A percentile compares a stretch with the other conserved stretches of the same genome.
Conservation (phyloP, 1,140 invertebrate species). For the Eriocheir sinensis region DNA sequence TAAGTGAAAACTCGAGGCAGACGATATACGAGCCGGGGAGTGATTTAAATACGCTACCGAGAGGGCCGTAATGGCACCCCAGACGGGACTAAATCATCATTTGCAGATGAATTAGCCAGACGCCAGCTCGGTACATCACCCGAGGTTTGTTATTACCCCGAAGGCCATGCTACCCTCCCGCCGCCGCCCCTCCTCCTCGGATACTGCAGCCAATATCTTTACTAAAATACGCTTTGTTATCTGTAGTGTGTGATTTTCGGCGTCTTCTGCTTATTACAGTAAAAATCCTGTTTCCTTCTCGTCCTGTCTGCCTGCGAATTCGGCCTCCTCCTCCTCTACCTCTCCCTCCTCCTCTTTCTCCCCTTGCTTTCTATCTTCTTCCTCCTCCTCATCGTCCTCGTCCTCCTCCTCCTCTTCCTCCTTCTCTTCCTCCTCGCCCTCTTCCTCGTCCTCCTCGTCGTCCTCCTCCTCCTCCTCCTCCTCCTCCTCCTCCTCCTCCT, state of each 20-base stretch:
- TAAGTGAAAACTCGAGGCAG: neutral
- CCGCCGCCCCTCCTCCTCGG: neutral
- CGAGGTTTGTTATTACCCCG: constrained; percentile 47
- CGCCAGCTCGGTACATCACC: constrained; percentile 54
- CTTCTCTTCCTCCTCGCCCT: neutral
- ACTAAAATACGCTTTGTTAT: constrained; percentile 19
- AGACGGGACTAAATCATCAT: constrained; percentile 58
- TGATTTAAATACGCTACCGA: constrained; percentile 68
- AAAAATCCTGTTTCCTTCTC: neutral
- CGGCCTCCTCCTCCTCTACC: neutral
- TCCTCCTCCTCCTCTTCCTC: neutral
- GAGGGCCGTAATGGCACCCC: constrained; percentile 61
- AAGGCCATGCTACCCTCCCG: neutral
- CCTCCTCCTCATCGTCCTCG: neutral
- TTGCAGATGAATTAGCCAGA: constrained; percentile 59
- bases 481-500: neutral
- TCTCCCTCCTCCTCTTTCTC: neutral
- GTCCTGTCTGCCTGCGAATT: neutral
- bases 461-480: neutral
- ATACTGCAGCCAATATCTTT: neutral
- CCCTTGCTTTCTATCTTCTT: neutral
- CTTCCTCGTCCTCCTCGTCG: neutral
- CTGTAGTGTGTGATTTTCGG: neutral
- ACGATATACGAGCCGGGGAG: constrained; percentile 46
- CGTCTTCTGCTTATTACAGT: neutral